phyloP scores from a whole-genome alignment of 1,140 invertebrate species.

The Polypedilum pembai region DNA sequence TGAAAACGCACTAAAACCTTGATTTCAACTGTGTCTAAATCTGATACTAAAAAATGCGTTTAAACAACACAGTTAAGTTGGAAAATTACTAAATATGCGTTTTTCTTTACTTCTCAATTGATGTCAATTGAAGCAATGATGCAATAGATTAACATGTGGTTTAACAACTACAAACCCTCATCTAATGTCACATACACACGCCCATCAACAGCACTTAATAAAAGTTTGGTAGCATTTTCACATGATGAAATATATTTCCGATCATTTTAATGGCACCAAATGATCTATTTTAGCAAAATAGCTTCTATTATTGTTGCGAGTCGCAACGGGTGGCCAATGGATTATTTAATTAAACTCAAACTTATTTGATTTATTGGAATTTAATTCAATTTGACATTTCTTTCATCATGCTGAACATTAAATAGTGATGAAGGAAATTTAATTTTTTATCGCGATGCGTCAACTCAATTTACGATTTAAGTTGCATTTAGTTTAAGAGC shows the following conservation, averaged over 20 bases:
- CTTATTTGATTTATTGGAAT: conserved; percentile 6
- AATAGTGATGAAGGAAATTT: neutral
- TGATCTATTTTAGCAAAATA: neutral
- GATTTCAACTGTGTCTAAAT: too few relatives aligned
- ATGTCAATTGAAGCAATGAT: conserved; percentile 2
- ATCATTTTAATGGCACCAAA: neutral
- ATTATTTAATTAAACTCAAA: neutral
- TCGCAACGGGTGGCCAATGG: neutral
- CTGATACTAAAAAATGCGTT: too few relatives aligned
- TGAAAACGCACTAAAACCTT: too few relatives aligned
- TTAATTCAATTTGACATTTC: conserved; percentile 14
- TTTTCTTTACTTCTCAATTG: neutral
- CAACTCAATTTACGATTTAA: conserved; percentile 6
- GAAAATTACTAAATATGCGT: neutral
- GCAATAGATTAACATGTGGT: conserved; percentile 1
- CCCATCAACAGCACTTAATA: neutral
- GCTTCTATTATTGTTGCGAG: neutral
- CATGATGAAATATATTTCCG: conserved; percentile 9
- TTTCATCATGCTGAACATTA: neutral
- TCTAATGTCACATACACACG: neutral
- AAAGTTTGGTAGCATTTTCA: neutral
- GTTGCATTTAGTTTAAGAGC: neutral
- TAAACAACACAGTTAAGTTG: too few relatives aligned
- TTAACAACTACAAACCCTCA: neutral
- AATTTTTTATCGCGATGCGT: neutral